Evolutionary conservation across 2,113 vertebrate genomes (phyloP).

Genomic region (Halichoerus grypus): DNA sequence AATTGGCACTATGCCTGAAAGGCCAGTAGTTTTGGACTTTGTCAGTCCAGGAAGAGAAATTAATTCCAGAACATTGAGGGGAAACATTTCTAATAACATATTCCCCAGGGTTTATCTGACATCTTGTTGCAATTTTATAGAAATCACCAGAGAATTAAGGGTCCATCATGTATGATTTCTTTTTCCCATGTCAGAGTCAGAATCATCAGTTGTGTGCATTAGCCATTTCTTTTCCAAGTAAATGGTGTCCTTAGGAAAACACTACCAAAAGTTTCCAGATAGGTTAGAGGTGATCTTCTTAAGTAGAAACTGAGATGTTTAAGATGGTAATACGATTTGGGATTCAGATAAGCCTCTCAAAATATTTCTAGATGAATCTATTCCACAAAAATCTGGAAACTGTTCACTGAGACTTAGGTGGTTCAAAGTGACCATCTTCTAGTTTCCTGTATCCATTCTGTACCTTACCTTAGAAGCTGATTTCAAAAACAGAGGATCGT

Average conservation of each 20-base stretch:
- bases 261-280: background rate
- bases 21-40: background rate
- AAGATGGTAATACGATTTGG: slow-evolving; percentile 12
- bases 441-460: background rate
- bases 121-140: background rate
- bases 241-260: background rate
- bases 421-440: background rate
- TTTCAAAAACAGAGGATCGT: background rate
- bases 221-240: background rate
- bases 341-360: background rate
- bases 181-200: background rate
- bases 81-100: slow-evolving; percentile 35
- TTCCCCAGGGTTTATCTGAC: slow-evolving; percentile 1
- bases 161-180: background rate
- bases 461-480: background rate
- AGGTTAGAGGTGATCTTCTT: background rate
- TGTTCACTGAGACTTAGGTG: background rate
- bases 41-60: background rate
- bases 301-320: background rate
- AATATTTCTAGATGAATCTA: slow-evolving; percentile 31
- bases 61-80: slow-evolving; percentile 17
- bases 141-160: background rate
- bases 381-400: background rate
- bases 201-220: background rate
- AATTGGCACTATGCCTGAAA: slow-evolving; percentile 24